phyloP scores from a whole-genome alignment of 1,140 invertebrate species.

The Drosophila cardini region DNA sequence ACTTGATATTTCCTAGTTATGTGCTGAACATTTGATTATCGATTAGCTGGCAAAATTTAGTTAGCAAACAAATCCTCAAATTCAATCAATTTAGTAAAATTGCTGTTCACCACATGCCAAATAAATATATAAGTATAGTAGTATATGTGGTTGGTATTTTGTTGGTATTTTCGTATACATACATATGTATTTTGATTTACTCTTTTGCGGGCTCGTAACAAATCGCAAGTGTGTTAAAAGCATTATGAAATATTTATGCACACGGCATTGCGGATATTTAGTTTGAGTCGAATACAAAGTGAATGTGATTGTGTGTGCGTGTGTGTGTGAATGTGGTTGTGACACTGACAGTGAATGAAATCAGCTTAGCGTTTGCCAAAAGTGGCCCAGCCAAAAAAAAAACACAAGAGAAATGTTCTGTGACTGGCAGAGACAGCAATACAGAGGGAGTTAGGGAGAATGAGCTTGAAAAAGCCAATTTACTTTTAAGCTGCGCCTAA shows the following conservation, averaged over 20 bases:
- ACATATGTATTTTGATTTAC: constrained; percentile 26
- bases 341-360: constrained; percentile 45
- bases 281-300: constrained; percentile 43
- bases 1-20: neutral
- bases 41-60: constrained; percentile 7
- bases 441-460: constrained; percentile 11
- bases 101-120: constrained; percentile 26
- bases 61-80: constrained; percentile 28
- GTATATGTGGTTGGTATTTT: too few species aligned
- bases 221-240: constrained; percentile 52
- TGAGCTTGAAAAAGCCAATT: constrained; percentile 41
- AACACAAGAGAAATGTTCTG: constrained; percentile 12
- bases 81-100: constrained; percentile 33
- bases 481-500: constrained; percentile 46
- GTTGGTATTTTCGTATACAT: too few species aligned
- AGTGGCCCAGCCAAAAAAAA: constrained; percentile 5
- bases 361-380: constrained; percentile 40
- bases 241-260: constrained; percentile 81
- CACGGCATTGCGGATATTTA: constrained; percentile 73
- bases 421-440: neutral
- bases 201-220: constrained; percentile 26
- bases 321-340: constrained; percentile 17
- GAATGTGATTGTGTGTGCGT: constrained; percentile 19
- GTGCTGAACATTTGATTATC: constrained; percentile 6
- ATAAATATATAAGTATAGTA: constrained; percentile 12